A percentile compares a stretch with the other conserved stretches of the same genome.
Evolutionary conservation across 2,113 vertebrate genomes (phyloP).

Genomic region (Dunckerocampus dactyliophorus): DNA sequence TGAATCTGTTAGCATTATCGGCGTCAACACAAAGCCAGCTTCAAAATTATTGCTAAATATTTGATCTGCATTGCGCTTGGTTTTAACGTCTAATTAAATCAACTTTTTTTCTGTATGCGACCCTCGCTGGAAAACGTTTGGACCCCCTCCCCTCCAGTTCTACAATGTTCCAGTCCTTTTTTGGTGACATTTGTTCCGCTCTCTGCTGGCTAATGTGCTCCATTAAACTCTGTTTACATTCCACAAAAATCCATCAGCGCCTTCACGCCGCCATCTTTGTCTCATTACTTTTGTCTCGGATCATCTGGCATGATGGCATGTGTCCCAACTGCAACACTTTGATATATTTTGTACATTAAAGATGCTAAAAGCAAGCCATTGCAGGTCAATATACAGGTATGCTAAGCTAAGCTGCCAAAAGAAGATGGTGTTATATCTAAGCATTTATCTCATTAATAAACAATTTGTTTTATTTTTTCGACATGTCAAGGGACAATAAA

Average conservation of each 20-base stretch:
- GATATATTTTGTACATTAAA: no score
- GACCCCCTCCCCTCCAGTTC: background rate
- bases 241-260: background rate
- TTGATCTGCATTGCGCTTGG: no score
- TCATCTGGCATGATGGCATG: background rate
- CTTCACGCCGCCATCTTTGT: background rate
- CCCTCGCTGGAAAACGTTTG: background rate
- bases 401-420: no score
- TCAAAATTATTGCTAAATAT: no score
- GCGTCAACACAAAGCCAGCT: no score
- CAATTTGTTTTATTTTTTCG: no score
- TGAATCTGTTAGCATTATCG: no score
- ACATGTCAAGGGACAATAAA: background rate
- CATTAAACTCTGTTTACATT: background rate
- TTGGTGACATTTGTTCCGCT: background rate
- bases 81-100: background rate
- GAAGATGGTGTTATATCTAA: no score
- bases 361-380: no score
- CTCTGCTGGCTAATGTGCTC: background rate
- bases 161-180: background rate
- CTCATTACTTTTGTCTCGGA: background rate
- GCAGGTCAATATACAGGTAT: no score
- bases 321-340: no score
- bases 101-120: background rate
- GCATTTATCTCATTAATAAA: no score